Conservation (phyloP, 2,888 invertebrate genomes). For the Tetropium fuscum region DNA sequence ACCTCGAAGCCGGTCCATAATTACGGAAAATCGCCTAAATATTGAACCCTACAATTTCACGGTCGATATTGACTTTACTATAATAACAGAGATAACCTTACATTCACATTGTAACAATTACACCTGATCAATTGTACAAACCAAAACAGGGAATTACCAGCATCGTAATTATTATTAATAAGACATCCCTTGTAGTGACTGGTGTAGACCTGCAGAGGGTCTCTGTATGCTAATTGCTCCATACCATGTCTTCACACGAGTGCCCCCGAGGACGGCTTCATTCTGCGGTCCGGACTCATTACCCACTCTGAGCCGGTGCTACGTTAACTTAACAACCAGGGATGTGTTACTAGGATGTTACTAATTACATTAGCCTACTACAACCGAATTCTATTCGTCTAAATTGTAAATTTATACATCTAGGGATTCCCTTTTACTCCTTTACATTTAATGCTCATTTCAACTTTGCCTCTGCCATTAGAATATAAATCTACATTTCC, state of each 20-base stretch:
- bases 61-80: no score
- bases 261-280: conserved; percentile 50
- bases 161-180: conserved; percentile 17
- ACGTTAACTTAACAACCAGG: conserved; percentile 56
- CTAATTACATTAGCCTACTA: conserved; percentile 59
- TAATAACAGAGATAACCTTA: no score
- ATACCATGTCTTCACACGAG: conserved; percentile 52
- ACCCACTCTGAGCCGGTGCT: conserved; percentile 51
- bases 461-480: conserved; percentile 40
- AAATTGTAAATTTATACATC: conserved; percentile 55
- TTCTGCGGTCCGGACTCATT: conserved; percentile 56
- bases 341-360: conserved; percentile 57
- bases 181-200: conserved; percentile 9
- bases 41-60: no score
- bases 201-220: conserved; percentile 36
- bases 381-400: conserved; percentile 54
- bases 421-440: conserved; percentile 44
- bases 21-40: no score
- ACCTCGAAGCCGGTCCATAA: no score
- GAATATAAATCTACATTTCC: conserved; percentile 43
- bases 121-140: background rate
- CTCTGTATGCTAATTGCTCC: conserved; percentile 58
- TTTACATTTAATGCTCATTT: conserved; percentile 49
- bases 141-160: background rate
- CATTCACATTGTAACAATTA: conserved; percentile 7